Conservation (phyloP, 2,113 vertebrate species). For the Peucedramus taeniatus region DNA sequence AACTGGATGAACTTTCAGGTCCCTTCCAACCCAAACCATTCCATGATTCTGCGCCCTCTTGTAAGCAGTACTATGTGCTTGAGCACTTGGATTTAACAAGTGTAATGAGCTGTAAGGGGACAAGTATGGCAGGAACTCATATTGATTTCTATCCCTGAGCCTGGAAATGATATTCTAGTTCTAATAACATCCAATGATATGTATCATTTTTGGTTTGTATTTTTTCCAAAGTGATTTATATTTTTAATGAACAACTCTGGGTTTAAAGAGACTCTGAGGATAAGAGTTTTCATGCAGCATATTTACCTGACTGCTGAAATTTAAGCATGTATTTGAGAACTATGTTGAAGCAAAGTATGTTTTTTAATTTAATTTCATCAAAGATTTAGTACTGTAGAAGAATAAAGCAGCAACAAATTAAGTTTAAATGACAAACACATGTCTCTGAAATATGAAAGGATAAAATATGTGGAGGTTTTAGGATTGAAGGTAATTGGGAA, state of each 20-base stretch:
- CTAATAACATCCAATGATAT: neutral
- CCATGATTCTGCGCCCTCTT: neutral
- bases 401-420: neutral
- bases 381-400: neutral
- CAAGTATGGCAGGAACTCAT: neutral
- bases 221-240: neutral
- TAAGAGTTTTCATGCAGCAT: neutral
- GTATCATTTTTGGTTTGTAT: neutral
- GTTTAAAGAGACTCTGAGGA: neutral
- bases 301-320: neutral
- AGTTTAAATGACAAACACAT: neutral
- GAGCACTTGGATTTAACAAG: neutral
- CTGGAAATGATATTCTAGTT: neutral
- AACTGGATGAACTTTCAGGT: neutral
- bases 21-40: neutral
- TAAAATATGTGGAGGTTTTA: neutral
- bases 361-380: neutral
- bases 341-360: neutral
- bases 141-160: neutral
- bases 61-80: neutral
- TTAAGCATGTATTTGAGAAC: neutral
- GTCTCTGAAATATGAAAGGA: neutral
- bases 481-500: neutral
- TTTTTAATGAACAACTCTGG: neutral
- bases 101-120: neutral